Percentiles rank a stretch among this genome's conserved stretches.
Evolutionary conservation across 1,140 invertebrate species (phyloP).

Genomic region (Halictus rubicundus): DNA sequence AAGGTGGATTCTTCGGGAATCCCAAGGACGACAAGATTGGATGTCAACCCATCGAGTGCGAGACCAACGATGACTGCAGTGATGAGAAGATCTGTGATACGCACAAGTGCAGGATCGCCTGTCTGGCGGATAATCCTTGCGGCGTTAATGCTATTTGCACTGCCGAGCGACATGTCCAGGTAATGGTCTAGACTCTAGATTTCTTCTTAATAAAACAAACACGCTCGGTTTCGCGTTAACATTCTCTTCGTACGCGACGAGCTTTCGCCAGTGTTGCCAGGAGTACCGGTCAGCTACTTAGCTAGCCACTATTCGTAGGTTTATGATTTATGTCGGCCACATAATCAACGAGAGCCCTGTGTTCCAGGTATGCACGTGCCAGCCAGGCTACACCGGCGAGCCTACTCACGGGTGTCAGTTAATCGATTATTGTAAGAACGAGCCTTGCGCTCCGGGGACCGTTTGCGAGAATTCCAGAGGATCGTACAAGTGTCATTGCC

Average conservation of each 20-base stretch:
- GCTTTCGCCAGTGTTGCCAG: too few relatives aligned
- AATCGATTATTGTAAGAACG: slow-evolving; percentile 89
- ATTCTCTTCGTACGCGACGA: too few relatives aligned
- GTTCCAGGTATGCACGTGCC: slow-evolving; percentile 86
- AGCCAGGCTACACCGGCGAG: slow-evolving; percentile 92
- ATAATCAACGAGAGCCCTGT: not conserved
- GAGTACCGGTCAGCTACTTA: too few relatives aligned
- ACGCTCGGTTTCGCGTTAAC: too few relatives aligned
- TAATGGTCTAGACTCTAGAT: slow-evolving; percentile 52
- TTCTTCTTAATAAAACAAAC: too few relatives aligned
- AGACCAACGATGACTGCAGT: slow-evolving; percentile 86
- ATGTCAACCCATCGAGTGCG: slow-evolving; percentile 90
- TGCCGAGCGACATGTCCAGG: slow-evolving; percentile 87
- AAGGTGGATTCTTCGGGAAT: slow-evolving; percentile 89
- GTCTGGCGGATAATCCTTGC: slow-evolving; percentile 89
- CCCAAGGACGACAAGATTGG: slow-evolving; percentile 86
- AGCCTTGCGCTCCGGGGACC: slow-evolving; percentile 91
- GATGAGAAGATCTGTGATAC: slow-evolving; percentile 90
- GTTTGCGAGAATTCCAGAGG: slow-evolving; percentile 91
- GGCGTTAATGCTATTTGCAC: slow-evolving; percentile 91
- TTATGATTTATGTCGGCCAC: not conserved
- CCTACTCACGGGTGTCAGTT: slow-evolving; percentile 85
- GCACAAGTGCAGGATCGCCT: slow-evolving; percentile 91
- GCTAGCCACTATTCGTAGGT: too few relatives aligned
- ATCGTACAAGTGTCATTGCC: slow-evolving; percentile 90